Evolutionary conservation across 2,888 invertebrate species (phyloP), one percentile per base, ranked within the genome.

Genomic region (Agrotis segetum): DNA sequence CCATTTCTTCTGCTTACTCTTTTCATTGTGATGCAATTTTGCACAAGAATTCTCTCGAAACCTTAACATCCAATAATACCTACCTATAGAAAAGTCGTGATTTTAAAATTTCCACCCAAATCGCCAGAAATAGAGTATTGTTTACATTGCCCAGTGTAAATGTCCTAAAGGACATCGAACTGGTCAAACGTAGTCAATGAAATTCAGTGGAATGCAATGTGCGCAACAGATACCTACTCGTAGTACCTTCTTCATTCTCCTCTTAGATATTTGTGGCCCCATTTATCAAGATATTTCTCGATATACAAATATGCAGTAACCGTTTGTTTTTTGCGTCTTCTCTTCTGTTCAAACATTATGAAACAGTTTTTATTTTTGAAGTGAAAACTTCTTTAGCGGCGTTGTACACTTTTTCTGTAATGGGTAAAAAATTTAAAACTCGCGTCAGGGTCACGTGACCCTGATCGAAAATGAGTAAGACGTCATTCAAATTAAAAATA

Each of bases 21-120:
- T 29, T 52, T 29, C n/a, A 29, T 21, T 44, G 47, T 47, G 63
- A 58, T 52, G 71, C 14, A 71, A 77, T 77, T 19, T 71, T 71
- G 52, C 44, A 52, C 58, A 76, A 74, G 29, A 75, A 47, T 47
- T 16, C 4, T 13, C n/a, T 59, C 11, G 4, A 7, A 40, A 29
- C 6, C 66, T n/a, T 21, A 1, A 34, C 21, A 16, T n/a, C 7
- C 7, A 34, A 19, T 49, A 9, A 19, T 17, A 17, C 21, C 0
- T 17, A 17, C 21, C 0, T 40, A 17, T 21, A n/a, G 19, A 49
- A 55, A 47, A 19, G 11, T 44, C 53, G 40, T 74, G 47, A 40
- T 64, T 24, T 55, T 7, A 9, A 11, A 65, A 63, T 74, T 74
- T 14, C 16, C 47, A 55, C 24, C 13, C 2, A 40, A 24, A 34